Conservation (phyloP, 1,140 invertebrate species). For the Polypedilum pembai region DNA sequence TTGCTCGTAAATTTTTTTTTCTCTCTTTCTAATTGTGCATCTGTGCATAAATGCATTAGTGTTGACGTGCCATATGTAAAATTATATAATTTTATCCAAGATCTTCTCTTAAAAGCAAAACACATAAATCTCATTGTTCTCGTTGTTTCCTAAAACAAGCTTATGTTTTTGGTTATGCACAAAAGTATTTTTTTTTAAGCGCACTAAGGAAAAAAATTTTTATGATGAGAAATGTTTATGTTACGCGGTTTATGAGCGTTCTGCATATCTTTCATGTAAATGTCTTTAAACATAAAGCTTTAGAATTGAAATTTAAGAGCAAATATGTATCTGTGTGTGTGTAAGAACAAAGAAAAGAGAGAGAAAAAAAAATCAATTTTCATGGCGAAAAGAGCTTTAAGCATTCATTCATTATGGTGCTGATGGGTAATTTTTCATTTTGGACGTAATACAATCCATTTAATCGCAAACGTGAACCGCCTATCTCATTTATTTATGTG, state of each 20-base stretch:
- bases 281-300: neutral
- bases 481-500: neutral
- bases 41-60: too few species aligned
- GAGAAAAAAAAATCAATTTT: neutral
- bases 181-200: too few species aligned
- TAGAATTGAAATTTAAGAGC: neutral
- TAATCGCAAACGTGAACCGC: neutral
- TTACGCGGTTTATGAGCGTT: neutral
- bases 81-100: too few species aligned
- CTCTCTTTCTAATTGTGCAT: too few species aligned
- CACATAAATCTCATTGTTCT: too few species aligned
- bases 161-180: too few species aligned
- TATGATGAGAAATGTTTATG: neutral
- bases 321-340: neutral
- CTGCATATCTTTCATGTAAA: neutral
- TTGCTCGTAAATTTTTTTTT: too few species aligned
- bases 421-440: conserved; percentile 18
- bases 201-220: too few species aligned
- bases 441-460: neutral
- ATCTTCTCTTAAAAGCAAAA: too few species aligned
- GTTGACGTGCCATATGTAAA: too few species aligned
- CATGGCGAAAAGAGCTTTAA: neutral
- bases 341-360: too few species aligned
- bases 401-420: neutral
- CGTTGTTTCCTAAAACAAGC: too few species aligned